These are phyloP conservation scores for Labrus mixtus DNA, from an alignment of 2,113 vertebrate genomes.

Conservation along the genomic window DNA sequence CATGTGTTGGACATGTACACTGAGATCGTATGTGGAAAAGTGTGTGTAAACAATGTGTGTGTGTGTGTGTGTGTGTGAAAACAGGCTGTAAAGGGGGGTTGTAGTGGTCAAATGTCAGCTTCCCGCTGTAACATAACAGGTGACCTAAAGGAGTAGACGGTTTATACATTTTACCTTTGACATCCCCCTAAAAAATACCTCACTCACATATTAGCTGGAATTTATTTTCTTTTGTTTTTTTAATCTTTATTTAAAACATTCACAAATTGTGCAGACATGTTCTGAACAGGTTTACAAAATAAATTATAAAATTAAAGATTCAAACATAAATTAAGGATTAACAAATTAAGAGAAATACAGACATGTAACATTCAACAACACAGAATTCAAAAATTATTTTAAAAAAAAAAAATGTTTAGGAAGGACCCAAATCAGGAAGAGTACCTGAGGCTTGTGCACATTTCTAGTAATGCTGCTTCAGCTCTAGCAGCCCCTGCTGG, in stretches of 20 bases:
- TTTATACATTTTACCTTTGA: background rate
- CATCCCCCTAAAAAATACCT: no score
- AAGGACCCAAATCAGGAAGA: background rate
- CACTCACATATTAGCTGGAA: no score
- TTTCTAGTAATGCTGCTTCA: background rate
- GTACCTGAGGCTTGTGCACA: background rate
- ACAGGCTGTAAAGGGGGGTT: background rate
- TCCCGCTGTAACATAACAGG: background rate
- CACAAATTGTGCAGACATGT: background rate
- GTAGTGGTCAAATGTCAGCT: slow-evolving; percentile 1
- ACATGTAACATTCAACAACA: no score
- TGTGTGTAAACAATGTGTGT: background rate
- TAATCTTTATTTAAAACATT: no score
- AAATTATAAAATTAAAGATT: no score
- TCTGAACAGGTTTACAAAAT: background rate
- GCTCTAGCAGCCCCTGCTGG: slow-evolving; percentile 43
- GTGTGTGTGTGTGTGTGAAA: background rate
- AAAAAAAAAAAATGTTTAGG: background rate
- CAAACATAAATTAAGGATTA: no score
- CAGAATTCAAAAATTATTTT: no score
- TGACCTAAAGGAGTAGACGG: no score
- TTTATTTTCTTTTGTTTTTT: no score
- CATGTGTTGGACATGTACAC: background rate
- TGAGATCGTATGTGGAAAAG: background rate
- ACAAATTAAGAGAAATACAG: no score